Conservation (phyloP, 2,888 invertebrate species). For the Trichogramma dendrolimi region DNA sequence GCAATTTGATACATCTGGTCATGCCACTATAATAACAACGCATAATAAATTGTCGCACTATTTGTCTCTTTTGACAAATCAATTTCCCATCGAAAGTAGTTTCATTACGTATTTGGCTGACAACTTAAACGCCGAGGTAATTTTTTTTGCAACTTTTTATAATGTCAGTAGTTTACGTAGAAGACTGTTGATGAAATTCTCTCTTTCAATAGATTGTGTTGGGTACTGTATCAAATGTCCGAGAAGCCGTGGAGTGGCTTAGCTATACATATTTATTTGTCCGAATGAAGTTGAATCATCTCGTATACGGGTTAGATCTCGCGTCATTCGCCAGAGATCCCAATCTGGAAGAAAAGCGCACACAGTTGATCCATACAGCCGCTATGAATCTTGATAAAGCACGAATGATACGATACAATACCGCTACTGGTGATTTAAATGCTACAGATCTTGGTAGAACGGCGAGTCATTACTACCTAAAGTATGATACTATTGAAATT, state of each 20-base stretch:
- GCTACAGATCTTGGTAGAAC: constrained; percentile 90
- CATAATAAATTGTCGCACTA: constrained; percentile 92
- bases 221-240: constrained; percentile 93
- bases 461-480: constrained; percentile 96
- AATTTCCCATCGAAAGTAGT: constrained; percentile 97
- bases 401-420: constrained; percentile 89
- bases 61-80: constrained; percentile 87
- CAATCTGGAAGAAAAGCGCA: constrained; percentile 70
- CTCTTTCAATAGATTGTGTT: constrained; percentile 56
- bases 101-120: constrained; percentile 88
- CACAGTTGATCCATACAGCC: constrained; percentile 72
- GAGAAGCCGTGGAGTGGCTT: constrained; percentile 96
- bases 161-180: not conserved
- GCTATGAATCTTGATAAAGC: constrained; percentile 86
- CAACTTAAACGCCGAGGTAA: constrained; percentile 95
- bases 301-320: constrained; percentile 68
- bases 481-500: constrained; percentile 88
- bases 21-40: constrained; percentile 91
- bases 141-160: constrained; percentile 14
- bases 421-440: constrained; percentile 74
- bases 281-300: constrained; percentile 88
- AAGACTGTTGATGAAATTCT: constrained; percentile 11
- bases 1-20: constrained; percentile 91
- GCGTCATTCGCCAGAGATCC: constrained; percentile 70
- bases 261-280: constrained; percentile 95